Percentiles rank a stretch among this genome's conserved stretches.
These are phyloP conservation scores for Platygyra sinensis DNA, from an alignment of 64 coral and sea anemone species.

Conservation along the genomic window DNA sequence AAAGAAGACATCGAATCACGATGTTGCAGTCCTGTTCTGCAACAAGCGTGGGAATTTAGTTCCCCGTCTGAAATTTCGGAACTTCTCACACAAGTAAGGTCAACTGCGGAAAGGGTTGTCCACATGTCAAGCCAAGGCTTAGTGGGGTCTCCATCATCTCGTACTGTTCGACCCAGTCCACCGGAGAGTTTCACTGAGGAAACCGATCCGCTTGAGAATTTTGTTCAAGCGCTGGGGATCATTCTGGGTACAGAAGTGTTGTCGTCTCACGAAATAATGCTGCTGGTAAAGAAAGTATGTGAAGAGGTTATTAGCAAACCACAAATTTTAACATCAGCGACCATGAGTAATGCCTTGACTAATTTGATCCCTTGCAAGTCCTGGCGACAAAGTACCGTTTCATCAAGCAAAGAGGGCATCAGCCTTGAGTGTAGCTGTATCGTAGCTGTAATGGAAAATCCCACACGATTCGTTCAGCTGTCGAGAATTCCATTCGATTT, in stretches of 20 bases:
- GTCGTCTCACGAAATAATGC: background rate
- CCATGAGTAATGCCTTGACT: background rate
- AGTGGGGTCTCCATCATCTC: background rate
- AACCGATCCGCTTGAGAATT: background rate
- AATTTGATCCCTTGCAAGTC: background rate
- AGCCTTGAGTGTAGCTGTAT: background rate
- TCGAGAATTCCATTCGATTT: constrained; percentile 4
- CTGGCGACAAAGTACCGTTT: background rate
- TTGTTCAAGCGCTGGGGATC: background rate
- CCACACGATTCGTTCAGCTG: background rate
- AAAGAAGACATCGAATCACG: background rate
- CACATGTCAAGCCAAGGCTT: background rate
- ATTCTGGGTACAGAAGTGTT: background rate
- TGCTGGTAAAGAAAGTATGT: background rate
- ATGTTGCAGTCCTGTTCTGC: background rate
- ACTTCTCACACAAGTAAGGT: background rate
- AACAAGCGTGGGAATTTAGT: background rate
- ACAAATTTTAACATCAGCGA: background rate
- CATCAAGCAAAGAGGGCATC: background rate
- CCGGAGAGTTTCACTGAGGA: background rate
- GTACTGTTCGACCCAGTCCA: background rate
- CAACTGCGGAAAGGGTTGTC: background rate
- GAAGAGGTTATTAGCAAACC: background rate
- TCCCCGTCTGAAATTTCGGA: background rate
- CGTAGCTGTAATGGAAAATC: background rate